Base-by-base conservation (phyloP, 2,797 vertebrate genomes). In the Lycodopsis pacificus region DNA sequence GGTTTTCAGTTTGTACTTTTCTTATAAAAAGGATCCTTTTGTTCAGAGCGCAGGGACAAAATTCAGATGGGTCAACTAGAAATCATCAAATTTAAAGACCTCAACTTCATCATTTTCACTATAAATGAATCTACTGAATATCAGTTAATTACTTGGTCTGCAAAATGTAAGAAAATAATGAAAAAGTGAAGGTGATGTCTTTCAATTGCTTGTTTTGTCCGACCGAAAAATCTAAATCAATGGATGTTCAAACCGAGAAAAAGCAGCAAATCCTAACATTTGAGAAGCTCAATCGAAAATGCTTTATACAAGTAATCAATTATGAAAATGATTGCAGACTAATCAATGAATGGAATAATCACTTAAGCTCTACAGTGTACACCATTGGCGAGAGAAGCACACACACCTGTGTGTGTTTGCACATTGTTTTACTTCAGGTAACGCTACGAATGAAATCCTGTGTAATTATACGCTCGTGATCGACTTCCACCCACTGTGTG, bases 401-500 rank as follows among this genome's bases (percentile, higher is more conserved):
- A 61, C 5, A 77, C 48, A 71, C 42, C 48, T 65, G 15, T 38
- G 27, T 27, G 27, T 48, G 30, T 62, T 30, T 64, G 15, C 36
- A 4, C 54, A 56, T 66, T 51, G 53, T 70, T 71, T 66, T 36
- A 64, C 48, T 44, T 58, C 58, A 67, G 42, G 15, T 75, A 48
- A 73, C 30, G 27, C 65, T n/a, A 30, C 44, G 42, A 65, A 65
- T 69, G 4, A 71, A 72, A 76, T 65, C 38, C 14, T 73, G 36
- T 58, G 42, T 74, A 67, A 78, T 63, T 74, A 65, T 25, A 68
- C 38, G 25, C 57, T n/a, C 6, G 3, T 53, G 63, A 83, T 71
- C 22, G 62, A 63, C 66, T 79, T 59, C 68, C 58, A 30, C 69
- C 11, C 61, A 27, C 49, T 71, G 13, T 32, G 68, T 40, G 54